phyloP scores from a whole-genome alignment of 2,113 vertebrate genomes.

The Numida meleagris region DNA sequence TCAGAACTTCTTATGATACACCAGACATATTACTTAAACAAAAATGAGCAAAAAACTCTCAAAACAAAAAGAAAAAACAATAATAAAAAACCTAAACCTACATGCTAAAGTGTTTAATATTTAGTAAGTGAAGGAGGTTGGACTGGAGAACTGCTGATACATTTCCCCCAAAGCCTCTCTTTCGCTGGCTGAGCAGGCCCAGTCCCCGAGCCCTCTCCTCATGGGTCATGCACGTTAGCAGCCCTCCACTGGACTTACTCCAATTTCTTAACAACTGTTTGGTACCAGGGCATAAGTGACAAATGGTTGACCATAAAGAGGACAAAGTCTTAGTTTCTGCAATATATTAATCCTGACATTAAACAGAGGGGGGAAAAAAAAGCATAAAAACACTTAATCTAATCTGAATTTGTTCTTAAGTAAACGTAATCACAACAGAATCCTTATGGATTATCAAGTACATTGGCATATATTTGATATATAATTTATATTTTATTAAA shows the following conservation, averaged over 20 bases:
- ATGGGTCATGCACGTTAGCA: no score
- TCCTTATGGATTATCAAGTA: not conserved
- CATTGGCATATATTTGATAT: not conserved
- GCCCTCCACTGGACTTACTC: not conserved
- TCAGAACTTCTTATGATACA: not conserved
- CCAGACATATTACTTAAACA: rapidly evolving
- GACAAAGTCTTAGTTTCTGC: not conserved
- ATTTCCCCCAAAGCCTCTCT: not conserved
- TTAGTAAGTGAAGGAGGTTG: not conserved
- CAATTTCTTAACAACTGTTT: not conserved
- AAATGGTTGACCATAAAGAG: not conserved
- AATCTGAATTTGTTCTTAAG: not conserved
- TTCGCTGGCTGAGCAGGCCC: not conserved
- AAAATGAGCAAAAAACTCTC: not conserved
- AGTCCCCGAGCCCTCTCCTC: not conserved
- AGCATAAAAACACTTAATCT: not conserved
- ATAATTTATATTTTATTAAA: not conserved
- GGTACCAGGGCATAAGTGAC: not conserved
- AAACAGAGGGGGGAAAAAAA: not conserved
- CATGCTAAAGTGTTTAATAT: not conserved
- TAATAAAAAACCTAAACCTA: not conserved
- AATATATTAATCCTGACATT: not conserved
- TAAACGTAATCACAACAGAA: not conserved
- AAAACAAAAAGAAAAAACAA: not conserved
- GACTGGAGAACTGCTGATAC: not conserved